phyloP scores from a whole-genome alignment of 2,797 vertebrate species.

The Chanos chanos region DNA sequence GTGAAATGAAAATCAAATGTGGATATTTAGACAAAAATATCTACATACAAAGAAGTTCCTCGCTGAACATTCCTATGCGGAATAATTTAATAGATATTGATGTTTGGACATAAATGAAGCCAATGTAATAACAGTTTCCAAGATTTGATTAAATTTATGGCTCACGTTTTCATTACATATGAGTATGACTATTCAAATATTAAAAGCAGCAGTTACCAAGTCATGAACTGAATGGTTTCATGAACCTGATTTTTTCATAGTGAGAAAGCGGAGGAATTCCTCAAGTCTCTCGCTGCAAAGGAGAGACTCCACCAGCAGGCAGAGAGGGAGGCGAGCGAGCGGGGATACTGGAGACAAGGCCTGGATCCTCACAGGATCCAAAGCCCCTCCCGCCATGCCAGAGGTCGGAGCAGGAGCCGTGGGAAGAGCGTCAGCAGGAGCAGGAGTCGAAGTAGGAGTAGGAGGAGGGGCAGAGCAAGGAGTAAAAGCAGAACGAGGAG shows the following conservation, averaged over 20 bases:
- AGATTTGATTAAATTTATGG: background rate
- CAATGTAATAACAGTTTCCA: too few species aligned
- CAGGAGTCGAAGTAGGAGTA: slow-evolving; percentile 22
- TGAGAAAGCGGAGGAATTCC: slow-evolving; percentile 68
- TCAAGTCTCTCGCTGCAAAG: slow-evolving; percentile 34
- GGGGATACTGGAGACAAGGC: slow-evolving; percentile 68
- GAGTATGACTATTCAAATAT: too few species aligned
- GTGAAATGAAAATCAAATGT: too few species aligned
- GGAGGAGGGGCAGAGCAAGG: slow-evolving; percentile 27
- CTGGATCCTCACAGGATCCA: slow-evolving; percentile 41
- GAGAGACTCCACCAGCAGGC: slow-evolving; percentile 61
- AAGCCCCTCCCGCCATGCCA: slow-evolving; percentile 29
- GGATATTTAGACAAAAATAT: too few species aligned
- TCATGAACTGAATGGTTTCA: too few species aligned
- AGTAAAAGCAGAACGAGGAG: slow-evolving; percentile 24
- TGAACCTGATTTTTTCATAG: too few species aligned
- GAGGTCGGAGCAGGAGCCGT: slow-evolving; percentile 14
- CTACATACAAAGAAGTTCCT: too few species aligned
- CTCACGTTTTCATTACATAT: too few species aligned
- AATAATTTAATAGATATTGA: too few species aligned
- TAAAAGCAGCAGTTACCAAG: too few species aligned
- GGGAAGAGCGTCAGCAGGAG: slow-evolving; percentile 40
- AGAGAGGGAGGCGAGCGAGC: slow-evolving; percentile 64
- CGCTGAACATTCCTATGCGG: too few species aligned
- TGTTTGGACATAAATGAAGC: too few species aligned